A percentile compares a stretch with the other conserved stretches of the same genome.
Conservation (phyloP, 2,888 invertebrate species). For the Siphlonurus alternatus region DNA sequence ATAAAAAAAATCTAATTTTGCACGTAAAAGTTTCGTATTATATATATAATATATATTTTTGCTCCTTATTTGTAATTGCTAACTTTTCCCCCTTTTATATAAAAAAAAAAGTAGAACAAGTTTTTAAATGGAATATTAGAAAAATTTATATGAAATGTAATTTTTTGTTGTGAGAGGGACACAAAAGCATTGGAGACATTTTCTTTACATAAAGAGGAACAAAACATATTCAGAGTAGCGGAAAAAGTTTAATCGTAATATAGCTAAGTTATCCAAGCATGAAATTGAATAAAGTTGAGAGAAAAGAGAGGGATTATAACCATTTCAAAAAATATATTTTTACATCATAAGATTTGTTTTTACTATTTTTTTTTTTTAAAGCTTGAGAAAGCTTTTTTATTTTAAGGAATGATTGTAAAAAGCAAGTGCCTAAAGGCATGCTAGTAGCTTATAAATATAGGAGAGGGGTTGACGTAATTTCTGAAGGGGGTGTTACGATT, state of each 20-base stretch:
- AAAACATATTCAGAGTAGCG: conserved; percentile 1
- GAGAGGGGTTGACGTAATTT: too few relatives aligned
- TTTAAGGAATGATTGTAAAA: neutral
- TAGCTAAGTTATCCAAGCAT: conserved; percentile 21
- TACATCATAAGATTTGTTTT: neutral
- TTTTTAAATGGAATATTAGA: too few relatives aligned
- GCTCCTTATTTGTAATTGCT: too few relatives aligned
- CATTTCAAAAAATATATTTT: neutral
- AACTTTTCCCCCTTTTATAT: too few relatives aligned
- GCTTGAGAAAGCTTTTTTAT: neutral
- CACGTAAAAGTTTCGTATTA: too few relatives aligned
- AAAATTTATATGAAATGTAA: too few relatives aligned
- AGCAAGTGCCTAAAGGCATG: neutral
- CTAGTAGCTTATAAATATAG: too few relatives aligned
- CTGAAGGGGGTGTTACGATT: neutral
- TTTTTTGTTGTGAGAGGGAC: too few relatives aligned
- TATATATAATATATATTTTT: too few relatives aligned
- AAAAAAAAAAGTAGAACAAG: too few relatives aligned
- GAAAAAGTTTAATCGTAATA: conserved; percentile 20
- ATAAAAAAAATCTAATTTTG: neutral
- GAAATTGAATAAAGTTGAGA: conserved; percentile 24
- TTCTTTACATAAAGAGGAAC: neutral
- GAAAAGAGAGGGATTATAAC: neutral
- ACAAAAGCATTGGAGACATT: neutral
- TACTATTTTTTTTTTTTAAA: neutral